Conservation (phyloP, 2,888 invertebrate genomes). For the Cataglyphis cursor region DNA sequence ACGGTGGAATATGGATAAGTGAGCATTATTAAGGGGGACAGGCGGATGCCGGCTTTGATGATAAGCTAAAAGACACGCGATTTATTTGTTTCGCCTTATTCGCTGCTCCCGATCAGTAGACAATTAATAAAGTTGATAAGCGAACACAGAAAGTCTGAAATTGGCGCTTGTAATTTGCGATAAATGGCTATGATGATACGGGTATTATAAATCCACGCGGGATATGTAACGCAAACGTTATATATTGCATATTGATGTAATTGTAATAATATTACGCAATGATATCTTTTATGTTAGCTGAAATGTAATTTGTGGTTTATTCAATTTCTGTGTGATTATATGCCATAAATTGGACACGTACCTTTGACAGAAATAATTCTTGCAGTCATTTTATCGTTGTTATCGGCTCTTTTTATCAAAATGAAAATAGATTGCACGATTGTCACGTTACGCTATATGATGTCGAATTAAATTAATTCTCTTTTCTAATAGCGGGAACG, state of each 20-base stretch:
- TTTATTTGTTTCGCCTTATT: conserved; percentile 56
- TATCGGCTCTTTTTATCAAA: conserved; percentile 7
- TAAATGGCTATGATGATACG: conserved; percentile 53
- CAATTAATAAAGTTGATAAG: conserved; percentile 75
- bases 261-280: conserved; percentile 30
- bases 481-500: conserved; percentile 19
- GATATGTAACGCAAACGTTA: not conserved
- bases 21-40: conserved; percentile 51
- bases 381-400: conserved; percentile 15
- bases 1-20: conserved; percentile 66
- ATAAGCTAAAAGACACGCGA: conserved; percentile 61
- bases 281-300: conserved; percentile 25
- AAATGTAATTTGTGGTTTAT: conserved; percentile 19
- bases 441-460: conserved; percentile 14
- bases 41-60: conserved; percentile 50
- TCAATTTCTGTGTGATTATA: conserved; percentile 7
- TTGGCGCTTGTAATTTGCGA: conserved; percentile 64
- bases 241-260: conserved; percentile 8
- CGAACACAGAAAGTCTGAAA: conserved; percentile 61
- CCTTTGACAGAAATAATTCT: conserved; percentile 8
- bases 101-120: conserved; percentile 62
- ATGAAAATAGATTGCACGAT: conserved; percentile 15
- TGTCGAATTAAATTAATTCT: conserved; percentile 35
- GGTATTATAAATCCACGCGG: not conserved
- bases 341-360: not conserved